Evolutionary conservation across 2,113 vertebrate species (phyloP), one percentile per base, ranked within the genome.

Genomic region (Tachysurus fulvidraco): DNA sequence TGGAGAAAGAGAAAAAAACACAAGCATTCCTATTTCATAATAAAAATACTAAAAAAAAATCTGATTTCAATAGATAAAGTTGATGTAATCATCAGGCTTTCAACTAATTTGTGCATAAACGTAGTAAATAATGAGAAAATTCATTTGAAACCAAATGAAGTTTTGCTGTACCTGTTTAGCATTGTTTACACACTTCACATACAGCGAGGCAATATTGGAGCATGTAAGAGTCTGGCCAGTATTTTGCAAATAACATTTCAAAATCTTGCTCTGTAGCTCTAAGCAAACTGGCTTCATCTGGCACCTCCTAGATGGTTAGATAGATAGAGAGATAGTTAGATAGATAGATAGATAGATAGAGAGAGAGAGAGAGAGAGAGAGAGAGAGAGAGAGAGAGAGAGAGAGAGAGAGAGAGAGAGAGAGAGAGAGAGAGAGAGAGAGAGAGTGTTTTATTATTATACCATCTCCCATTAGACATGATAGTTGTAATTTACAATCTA

Each of bases 211-310:
- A 92, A 98, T 94, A 3, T 90, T 88, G 0, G 97, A 98, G 94
- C 98, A 99, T 91, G 94, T 94, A 91, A 99, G 94, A 30, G 96
- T 97, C 93, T 96, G 95, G 41, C 96, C 95, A 25, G 93, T 64
- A 1, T 98, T 96, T 54, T 97, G 93, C 64, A 85, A 94, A 88
- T 98, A 99, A 74, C 98, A 99, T 55, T 96, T 96, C 30, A 99
- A 92, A 83, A 98, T 96, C 91, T 96, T 95, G 19, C 93, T 92
- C 94, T 99, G 98, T 86, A 99, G 93, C 57, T 98, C 96, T 25
- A 94, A 94, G 44, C 98, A 99, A 83, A 98, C 86, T 0, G 97
- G 96, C 77, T 95, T 96, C 81, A 93, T 91, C 74, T 96, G 89
- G 5, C 96, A 95, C 80, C 95, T 92, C 88, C 97, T 99, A 87